A percentile compares a stretch with the other conserved stretches of the same genome.
These are phyloP conservation scores for Caenorhabditis imperialis DNA, from an alignment of 2,888 invertebrate species.

Conservation along the genomic window DNA sequence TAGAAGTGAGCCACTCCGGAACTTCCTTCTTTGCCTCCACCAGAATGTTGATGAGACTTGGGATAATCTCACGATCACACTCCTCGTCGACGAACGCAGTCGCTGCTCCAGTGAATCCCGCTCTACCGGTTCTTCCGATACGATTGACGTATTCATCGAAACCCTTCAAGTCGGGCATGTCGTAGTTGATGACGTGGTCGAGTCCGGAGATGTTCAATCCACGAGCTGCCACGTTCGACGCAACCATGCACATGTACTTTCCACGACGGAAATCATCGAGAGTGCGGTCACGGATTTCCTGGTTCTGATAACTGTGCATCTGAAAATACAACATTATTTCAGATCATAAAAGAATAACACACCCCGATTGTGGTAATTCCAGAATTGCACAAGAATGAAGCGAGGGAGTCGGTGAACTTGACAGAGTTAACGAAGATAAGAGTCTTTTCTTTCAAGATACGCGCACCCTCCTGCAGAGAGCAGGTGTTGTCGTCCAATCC, in stretches of 20 bases:
- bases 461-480: slow-evolving; percentile 14
- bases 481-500: slow-evolving; percentile 35
- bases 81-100: slow-evolving; percentile 34
- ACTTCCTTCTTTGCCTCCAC: slow-evolving; percentile 34
- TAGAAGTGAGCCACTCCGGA: slow-evolving; percentile 23
- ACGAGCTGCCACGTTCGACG: slow-evolving; percentile 49
- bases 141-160: slow-evolving; percentile 53
- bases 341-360: background rate
- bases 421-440: slow-evolving; percentile 46
- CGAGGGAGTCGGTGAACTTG: slow-evolving; percentile 31
- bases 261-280: slow-evolving; percentile 36
- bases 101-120: slow-evolving; percentile 37
- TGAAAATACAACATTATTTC: slow-evolving; percentile 1
- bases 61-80: slow-evolving; percentile 27
- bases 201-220: slow-evolving; percentile 38
- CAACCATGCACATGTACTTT: slow-evolving; percentile 32
- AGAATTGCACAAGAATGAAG: slow-evolving; percentile 1
- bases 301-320: slow-evolving; percentile 47
- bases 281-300: slow-evolving; percentile 26
- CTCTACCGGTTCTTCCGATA: slow-evolving; percentile 49
- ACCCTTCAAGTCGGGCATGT: slow-evolving; percentile 31
- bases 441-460: slow-evolving; percentile 36
- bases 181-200: slow-evolving; percentile 50
- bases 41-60: slow-evolving; percentile 22
- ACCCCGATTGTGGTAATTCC: slow-evolving; percentile 25